Evolutionary conservation across 2,113 vertebrate genomes (phyloP).

Genomic region (Eretmochelys imbricata): DNA sequence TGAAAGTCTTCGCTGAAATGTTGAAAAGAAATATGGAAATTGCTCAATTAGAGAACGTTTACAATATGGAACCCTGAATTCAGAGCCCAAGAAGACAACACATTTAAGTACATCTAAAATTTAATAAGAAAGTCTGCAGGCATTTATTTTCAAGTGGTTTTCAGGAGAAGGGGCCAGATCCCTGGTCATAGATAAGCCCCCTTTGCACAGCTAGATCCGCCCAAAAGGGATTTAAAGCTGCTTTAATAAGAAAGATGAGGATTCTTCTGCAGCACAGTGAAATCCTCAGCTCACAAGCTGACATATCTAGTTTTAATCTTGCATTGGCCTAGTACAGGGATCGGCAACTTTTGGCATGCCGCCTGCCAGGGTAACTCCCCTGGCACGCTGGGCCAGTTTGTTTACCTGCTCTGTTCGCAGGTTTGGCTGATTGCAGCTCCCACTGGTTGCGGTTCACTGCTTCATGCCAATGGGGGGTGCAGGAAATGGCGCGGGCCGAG

Average conservation of each 20-base stretch:
- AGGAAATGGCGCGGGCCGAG: no score
- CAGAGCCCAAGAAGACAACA: background rate
- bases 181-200: background rate
- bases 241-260: background rate
- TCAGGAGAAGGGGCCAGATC: background rate
- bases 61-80: background rate
- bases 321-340: background rate
- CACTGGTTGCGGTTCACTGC: no score
- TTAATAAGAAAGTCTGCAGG: background rate
- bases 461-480: no score
- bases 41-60: background rate
- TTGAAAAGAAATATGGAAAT: background rate
- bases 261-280: background rate
- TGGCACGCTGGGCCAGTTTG: no score
- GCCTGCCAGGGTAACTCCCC: no score
- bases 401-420: no score
- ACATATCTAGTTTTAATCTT: background rate
- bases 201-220: background rate
- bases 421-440: no score
- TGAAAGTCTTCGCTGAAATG: background rate
- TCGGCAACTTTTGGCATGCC: no score
- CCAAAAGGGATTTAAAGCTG: background rate
- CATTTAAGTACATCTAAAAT: background rate
- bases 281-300: background rate
- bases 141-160: background rate